These are phyloP conservation scores for Phrynosoma platyrhinos DNA, from an alignment of 2,113 vertebrate genomes.

Conservation along the genomic window DNA sequence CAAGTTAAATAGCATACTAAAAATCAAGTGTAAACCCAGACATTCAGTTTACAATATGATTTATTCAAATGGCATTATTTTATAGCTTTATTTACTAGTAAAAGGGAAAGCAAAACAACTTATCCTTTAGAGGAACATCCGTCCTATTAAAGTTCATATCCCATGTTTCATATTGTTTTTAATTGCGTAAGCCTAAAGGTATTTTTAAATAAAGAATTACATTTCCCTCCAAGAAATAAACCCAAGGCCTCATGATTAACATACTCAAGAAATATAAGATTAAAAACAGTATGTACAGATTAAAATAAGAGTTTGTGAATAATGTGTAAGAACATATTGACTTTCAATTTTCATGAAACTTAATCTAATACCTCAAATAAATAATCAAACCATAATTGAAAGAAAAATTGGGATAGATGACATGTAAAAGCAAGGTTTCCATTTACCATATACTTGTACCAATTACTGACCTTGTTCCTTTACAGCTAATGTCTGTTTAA, in stretches of 20 bases:
- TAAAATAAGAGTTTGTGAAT: background rate
- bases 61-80: background rate
- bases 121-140: background rate
- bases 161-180: background rate
- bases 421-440: too few relatives aligned
- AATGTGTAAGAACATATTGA: background rate
- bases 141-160: background rate
- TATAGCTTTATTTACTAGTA: background rate
- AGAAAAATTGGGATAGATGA: background rate
- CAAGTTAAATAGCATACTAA: background rate
- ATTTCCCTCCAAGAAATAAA: background rate
- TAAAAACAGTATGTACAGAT: background rate
- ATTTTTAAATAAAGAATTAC: background rate
- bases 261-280: background rate
- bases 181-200: background rate
- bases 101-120: background rate
- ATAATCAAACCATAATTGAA: background rate
- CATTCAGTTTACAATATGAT: background rate
- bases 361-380: background rate
- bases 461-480: slow-evolving; percentile 82
- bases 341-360: background rate
- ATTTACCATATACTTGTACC: background rate
- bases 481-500: slow-evolving; percentile 72
- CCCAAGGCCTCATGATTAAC: too few relatives aligned
- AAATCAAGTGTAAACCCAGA: background rate